Evolutionary conservation across 30 jellyfish, hydroid and myxozoan species (phyloP).

Genomic region (Chrysaora quinquecirrha): DNA sequence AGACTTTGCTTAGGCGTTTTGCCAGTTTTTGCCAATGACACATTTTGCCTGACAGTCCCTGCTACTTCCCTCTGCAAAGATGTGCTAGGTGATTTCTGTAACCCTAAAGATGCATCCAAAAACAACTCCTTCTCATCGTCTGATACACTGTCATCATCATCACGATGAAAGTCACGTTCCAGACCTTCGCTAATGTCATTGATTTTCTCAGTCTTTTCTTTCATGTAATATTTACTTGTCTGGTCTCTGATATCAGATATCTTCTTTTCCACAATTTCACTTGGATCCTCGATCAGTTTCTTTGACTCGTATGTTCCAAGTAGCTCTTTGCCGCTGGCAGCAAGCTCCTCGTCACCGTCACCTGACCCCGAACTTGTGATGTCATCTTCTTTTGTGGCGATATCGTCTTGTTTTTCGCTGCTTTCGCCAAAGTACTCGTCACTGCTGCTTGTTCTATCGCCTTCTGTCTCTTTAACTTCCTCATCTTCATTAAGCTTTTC

Average conservation of each 20-base stretch:
- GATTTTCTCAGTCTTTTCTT: not conserved
- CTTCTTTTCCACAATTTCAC: not conserved
- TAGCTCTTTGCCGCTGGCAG: not conserved
- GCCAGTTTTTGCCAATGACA: not conserved
- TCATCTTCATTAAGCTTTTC: not conserved
- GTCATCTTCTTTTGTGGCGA: not conserved
- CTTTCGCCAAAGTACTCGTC: too few relatives aligned
- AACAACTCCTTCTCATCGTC: not conserved
- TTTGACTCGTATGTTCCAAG: not conserved
- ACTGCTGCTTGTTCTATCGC: too few relatives aligned
- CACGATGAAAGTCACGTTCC: not conserved
- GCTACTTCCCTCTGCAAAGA: not conserved
- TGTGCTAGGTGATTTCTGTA: not conserved
- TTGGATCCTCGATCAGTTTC: not conserved
- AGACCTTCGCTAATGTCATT: not conserved
- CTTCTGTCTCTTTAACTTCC: not conserved
- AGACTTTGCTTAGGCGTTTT: not conserved
- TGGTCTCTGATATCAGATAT: not conserved
- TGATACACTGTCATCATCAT: not conserved
- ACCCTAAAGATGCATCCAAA: not conserved
- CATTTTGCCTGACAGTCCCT: not conserved
- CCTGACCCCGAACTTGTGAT: not conserved
- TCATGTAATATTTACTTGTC: not conserved
- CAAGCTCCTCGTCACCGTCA: not conserved
- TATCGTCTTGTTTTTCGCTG: conserved; percentile 12